These are phyloP conservation scores for Lytechinus pictus DNA, from an alignment of 35 echinoderm and acorn worm species.

Conservation along the genomic window DNA sequence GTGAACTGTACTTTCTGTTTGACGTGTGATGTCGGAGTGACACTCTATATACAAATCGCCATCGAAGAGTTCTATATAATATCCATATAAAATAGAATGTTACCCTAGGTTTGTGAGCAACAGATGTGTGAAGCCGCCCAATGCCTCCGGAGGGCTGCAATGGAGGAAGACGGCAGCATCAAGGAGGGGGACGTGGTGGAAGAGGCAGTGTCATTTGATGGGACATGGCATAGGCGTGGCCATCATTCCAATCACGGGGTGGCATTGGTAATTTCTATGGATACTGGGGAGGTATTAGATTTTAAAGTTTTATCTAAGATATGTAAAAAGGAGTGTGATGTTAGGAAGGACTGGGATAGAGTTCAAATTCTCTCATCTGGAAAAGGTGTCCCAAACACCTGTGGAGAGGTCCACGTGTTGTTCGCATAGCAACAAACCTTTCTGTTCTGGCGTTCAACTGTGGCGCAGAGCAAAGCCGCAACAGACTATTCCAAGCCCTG, in stretches of 20 bases:
- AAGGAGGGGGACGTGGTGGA: neutral
- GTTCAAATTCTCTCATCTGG: slow-evolving; percentile 47
- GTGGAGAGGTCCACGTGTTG: slow-evolving; percentile 28
- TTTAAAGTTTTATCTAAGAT: slow-evolving; percentile 17
- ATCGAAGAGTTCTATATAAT: no score
- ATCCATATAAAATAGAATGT: no score
- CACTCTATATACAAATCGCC: no score
- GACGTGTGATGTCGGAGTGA: no score
- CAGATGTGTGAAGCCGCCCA: neutral
- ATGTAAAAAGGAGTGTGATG: slow-evolving; percentile 14
- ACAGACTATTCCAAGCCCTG: neutral
- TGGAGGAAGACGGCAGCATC: neutral
- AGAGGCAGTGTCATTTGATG: slow-evolving; percentile 49
- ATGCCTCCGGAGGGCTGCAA: neutral
- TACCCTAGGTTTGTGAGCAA: neutral
- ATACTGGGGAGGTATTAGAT: slow-evolving; percentile 66
- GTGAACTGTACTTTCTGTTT: no score
- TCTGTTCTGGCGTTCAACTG: neutral
- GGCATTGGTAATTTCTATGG: slow-evolving; percentile 59
- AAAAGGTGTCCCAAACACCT: slow-evolving; percentile 51
- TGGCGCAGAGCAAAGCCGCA: neutral
- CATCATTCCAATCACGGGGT: slow-evolving; percentile 47
- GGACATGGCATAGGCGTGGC: slow-evolving; percentile 57
- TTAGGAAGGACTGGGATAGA: slow-evolving; percentile 19
- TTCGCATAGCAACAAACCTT: neutral